Base-by-base conservation (phyloP, 1,140 invertebrate genomes). In the Drosophila lowei region DNA sequence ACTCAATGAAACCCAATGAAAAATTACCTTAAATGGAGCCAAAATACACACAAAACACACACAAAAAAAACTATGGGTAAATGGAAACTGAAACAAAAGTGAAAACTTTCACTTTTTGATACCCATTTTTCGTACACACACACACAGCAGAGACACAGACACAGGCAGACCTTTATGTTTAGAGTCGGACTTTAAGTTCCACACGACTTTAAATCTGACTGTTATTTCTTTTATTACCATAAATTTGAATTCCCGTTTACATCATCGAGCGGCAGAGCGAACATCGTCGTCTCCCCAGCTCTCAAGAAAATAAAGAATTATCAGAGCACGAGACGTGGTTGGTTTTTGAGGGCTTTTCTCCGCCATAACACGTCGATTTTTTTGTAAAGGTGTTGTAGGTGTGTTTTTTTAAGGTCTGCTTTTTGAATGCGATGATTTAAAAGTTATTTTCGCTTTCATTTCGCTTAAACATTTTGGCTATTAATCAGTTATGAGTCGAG, bases 231-330 rank as follows among this genome's bases (percentile, higher is more conserved):
- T 44, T 78, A 67, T 78, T 78, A 76, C 61, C 76, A 78, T 78
- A 78, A 78, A 78, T 78, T 78, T 78, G 76, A 78, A 78, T 78
- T 75, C 59, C 72, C 34, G 76, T 78, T 78, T 78, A 78, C 76
- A 78, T 78, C 76, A 76, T 78, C 72, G 70, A 46, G 68, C 34
- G 3, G 11, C 34, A 38, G 42, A 55, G 48, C 34, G 16, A 30
- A 30, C 23, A 28, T 21, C 23, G 49, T 64, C 44, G 2, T 67
- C 53, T 76, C 54, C 28, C 9, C 53, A 46, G 53, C 58, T 58
- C 61, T 71, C 55, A 64, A 38, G 1, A 38, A 38, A 38, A 38
- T 66, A 75, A 65, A 77, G 75, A 77, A 77, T 77, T 68, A 64
- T 59, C 41, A 44, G 15, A 57, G 38, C 42, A 47, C 4, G 34